These are phyloP conservation scores for Diadegma fenestrale DNA, from an alignment of 2,888 invertebrate species.

Conservation along the genomic window DNA sequence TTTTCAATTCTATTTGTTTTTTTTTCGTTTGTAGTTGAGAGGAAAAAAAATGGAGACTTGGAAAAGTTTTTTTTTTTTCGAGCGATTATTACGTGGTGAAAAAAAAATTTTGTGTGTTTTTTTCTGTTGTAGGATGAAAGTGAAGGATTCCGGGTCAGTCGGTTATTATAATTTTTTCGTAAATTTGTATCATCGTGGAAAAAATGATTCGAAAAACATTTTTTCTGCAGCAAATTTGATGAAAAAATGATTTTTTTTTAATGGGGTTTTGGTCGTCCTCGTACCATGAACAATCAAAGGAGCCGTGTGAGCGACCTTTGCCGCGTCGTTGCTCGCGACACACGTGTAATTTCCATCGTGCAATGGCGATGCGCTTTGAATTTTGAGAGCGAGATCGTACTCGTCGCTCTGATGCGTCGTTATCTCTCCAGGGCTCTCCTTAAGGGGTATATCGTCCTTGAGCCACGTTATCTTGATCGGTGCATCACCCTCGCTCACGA, in stretches of 20 bases:
- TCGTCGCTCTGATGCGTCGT: slow-evolving; percentile 81
- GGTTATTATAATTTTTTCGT: slow-evolving; percentile 3
- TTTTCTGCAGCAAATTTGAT: not conserved
- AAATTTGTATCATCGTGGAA: not conserved
- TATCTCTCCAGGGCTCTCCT: slow-evolving; percentile 80
- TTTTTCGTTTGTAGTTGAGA: not conserved
- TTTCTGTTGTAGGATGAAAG: slow-evolving; percentile 23
- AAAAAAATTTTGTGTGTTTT: not conserved
- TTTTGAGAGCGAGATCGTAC: slow-evolving; percentile 85
- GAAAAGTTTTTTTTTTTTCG: not conserved
- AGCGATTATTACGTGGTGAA: not conserved
- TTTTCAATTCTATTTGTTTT: not conserved
- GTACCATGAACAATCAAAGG: slow-evolving; percentile 86
- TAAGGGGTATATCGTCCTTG: slow-evolving; percentile 86
- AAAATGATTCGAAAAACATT: not conserved
- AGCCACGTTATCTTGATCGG: slow-evolving; percentile 87
- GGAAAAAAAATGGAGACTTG: not conserved
- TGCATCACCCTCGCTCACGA: slow-evolving; percentile 86
- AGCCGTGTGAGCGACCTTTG: slow-evolving; percentile 84
- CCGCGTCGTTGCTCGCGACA: slow-evolving; percentile 85
- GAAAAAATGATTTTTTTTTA: not conserved
- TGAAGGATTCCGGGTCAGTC: not conserved
- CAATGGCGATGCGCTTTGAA: slow-evolving; percentile 85
- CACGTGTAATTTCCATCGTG: slow-evolving; percentile 86
- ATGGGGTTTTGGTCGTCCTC: slow-evolving; percentile 47